Evolutionary conservation across 2,797 vertebrate genomes (phyloP), one percentile per base, ranked within the genome.

Genomic region (Lagodon rhomboides): DNA sequence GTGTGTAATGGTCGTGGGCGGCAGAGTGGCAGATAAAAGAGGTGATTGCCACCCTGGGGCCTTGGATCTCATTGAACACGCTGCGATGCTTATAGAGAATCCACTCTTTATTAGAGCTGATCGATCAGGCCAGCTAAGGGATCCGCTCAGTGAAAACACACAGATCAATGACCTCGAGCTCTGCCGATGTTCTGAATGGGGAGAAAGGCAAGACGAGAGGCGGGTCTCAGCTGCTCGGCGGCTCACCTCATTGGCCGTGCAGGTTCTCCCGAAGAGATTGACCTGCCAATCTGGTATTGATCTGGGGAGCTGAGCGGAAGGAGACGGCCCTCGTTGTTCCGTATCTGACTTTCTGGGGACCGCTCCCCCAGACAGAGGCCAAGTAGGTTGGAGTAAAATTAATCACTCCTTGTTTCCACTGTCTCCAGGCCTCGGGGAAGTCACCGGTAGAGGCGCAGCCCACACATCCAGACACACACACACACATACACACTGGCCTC

Each of bases 371-470:
- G 77, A 85, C 83, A 71, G 81, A 90, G 80, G 89, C 88, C 83
- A 88, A 90, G 87, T 73, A 89, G 91, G 90, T 85, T 91, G 85
- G 85, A 91, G 90, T 83, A 84, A 85, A 92, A 95, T 95, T 92
- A 94, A 95, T 95, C 92, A 95, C 89, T 89, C 80, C 90, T 90
- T 91, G 91, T 94, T 94, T 92, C 77, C 79, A 81, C 80, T 93
- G 90, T 93, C 93, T 93, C 58, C 68, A 30, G 77, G 87, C 87
- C 77, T 68, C 46, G 47, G 87, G 88, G 85, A 88, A 89, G 88
- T 87, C 84, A 68, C 83, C 63, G 77, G 83, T 75, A 77, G 77
- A 85, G 66, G 58, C 27, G 5, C 83, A 80, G 72, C 88, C 76
- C 86, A 89, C 87, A 91, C 90, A 89, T 75, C 68, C 77, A 89